phyloP scores from a whole-genome alignment of 2,797 vertebrate genomes.

The Mormyrops attenuatus region DNA sequence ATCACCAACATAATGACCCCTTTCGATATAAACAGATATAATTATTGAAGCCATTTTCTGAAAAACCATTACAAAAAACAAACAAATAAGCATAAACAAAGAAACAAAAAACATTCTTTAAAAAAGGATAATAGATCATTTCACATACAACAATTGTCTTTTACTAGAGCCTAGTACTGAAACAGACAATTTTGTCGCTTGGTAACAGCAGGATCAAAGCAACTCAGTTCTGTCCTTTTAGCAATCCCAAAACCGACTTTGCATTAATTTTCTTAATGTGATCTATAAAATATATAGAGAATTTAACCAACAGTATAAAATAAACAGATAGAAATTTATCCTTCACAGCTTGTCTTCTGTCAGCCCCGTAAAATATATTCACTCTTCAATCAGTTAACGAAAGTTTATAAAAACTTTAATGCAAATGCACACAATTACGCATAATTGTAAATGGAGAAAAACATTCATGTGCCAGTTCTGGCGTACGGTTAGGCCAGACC shows the following conservation, averaged over 20 bases:
- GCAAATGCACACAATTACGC: background rate
- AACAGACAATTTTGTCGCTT: background rate
- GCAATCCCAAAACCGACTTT: background rate
- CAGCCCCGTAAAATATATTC: background rate
- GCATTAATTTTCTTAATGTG: background rate
- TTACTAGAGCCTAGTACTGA: background rate
- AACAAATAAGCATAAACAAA: constrained; percentile 4
- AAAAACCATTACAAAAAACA: constrained; percentile 9
- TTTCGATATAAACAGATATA: constrained; percentile 7
- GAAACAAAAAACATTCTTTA: background rate
- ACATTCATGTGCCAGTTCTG: background rate
- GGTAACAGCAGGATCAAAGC: background rate
- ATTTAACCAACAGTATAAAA: background rate
- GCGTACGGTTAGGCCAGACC: background rate
- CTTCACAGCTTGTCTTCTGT: background rate
- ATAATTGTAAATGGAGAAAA: background rate
- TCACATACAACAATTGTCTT: background rate
- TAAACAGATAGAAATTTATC: background rate
- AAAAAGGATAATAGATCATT: constrained; percentile 1
- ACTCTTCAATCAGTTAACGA: background rate
- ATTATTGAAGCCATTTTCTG: constrained; percentile 4
- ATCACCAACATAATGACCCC: background rate
- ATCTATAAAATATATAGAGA: background rate
- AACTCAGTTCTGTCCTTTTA: background rate
- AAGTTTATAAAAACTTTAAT: background rate